Evolutionary conservation across 2,888 invertebrate species (phyloP).

Genomic region (Ophion ventricosus): DNA sequence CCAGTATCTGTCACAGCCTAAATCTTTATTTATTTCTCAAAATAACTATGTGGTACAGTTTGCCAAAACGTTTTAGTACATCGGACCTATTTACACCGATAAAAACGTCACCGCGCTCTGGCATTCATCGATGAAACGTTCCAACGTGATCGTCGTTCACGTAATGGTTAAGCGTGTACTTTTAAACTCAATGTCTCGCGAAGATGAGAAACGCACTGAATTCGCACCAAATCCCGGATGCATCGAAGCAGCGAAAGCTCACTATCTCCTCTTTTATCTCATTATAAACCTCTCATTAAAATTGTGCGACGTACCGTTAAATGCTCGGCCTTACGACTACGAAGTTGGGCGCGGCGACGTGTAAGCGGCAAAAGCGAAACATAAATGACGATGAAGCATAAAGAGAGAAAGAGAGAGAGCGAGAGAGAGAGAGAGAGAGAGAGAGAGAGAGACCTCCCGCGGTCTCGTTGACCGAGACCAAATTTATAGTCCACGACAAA

Average conservation of each 20-base stretch:
- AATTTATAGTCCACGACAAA: constrained; percentile 66
- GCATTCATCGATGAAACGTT: too few relatives aligned
- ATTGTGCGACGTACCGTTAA: constrained; percentile 65
- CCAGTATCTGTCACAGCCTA: too few relatives aligned
- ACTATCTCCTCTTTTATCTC: constrained; percentile 49
- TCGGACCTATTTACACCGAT: too few relatives aligned
- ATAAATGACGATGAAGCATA: constrained; percentile 57
- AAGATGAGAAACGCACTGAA: neutral
- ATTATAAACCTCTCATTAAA: constrained; percentile 65
- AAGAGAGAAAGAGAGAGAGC: constrained; percentile 35
- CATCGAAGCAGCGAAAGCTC: constrained; percentile 14
- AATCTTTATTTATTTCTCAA: too few relatives aligned
- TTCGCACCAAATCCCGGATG: neutral
- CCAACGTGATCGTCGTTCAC: too few relatives aligned
- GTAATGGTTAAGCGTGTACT: too few relatives aligned
- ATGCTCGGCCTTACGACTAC: constrained; percentile 61
- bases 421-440: constrained; percentile 35
- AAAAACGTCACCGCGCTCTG: too few relatives aligned
- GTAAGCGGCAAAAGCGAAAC: constrained; percentile 55
- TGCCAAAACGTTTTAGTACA: too few relatives aligned
- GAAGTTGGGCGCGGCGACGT: constrained; percentile 64
- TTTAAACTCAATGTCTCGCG: too few relatives aligned
- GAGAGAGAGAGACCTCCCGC: constrained; percentile 58
- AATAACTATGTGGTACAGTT: too few relatives aligned
- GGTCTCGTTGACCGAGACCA: constrained; percentile 65